Evolutionary conservation across 2,888 invertebrate genomes (phyloP).

Genomic region (Volucella inanis): DNA sequence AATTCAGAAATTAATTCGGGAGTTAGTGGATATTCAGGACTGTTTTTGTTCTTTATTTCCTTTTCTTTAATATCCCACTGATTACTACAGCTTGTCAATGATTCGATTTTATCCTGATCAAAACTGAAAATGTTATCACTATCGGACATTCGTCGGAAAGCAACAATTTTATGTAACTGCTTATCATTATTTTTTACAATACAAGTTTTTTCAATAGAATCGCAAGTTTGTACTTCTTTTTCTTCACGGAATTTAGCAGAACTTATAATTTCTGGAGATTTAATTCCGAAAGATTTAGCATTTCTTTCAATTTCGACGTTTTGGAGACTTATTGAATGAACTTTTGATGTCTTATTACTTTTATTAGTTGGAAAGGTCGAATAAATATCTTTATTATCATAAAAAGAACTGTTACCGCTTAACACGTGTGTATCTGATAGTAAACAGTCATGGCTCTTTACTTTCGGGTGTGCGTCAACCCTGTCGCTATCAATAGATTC

Average conservation of each 20-base stretch:
- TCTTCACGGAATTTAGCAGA: conserved; percentile 79
- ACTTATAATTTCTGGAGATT: conserved; percentile 80
- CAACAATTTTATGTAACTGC: conserved; percentile 81
- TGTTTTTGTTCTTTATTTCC: conserved; percentile 85
- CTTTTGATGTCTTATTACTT: conserved; percentile 85
- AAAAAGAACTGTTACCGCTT: conserved; percentile 83
- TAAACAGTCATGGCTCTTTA: conserved; percentile 86
- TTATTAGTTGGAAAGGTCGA: conserved; percentile 86
- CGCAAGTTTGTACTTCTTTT: conserved; percentile 81
- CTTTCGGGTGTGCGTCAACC: conserved; percentile 81
- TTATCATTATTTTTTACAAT: conserved; percentile 78
- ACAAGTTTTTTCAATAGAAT: conserved; percentile 80
- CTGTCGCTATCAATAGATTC: conserved; percentile 79
- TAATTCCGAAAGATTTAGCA: conserved; percentile 80
- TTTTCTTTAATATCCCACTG: conserved; percentile 80
- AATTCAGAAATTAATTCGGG: conserved; percentile 86
- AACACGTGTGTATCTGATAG: conserved; percentile 84
- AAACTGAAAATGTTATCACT: conserved; percentile 89
- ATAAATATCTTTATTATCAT: conserved; percentile 86
- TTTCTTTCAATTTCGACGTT: conserved; percentile 88
- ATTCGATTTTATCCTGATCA: conserved; percentile 90
- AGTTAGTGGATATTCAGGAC: conserved; percentile 84
- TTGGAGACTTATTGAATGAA: conserved; percentile 88
- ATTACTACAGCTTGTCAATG: conserved; percentile 85
- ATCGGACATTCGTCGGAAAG: conserved; percentile 87